Evolutionary conservation across 1,140 invertebrate genomes (phyloP).

Genomic region (Rhysida immarginata): DNA sequence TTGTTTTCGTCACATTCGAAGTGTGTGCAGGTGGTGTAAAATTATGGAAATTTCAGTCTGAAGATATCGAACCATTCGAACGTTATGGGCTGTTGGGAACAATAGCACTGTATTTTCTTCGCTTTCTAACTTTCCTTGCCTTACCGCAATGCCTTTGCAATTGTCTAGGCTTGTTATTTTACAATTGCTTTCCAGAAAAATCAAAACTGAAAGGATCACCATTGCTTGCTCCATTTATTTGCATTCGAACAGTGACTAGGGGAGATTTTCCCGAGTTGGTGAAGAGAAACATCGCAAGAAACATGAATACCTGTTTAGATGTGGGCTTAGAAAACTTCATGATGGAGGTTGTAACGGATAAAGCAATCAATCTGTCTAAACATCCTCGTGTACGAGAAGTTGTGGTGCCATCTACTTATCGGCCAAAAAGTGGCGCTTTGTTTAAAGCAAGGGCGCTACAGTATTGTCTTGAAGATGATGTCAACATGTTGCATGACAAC

Average conservation of each 20-base stretch:
- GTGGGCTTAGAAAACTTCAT: constrained; percentile 90
- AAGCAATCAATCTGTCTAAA: constrained; percentile 45
- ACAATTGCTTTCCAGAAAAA: constrained; percentile 90
- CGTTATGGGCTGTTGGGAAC: constrained; percentile 57
- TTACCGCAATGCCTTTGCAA: constrained; percentile 71
- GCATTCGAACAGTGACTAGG: constrained; percentile 84
- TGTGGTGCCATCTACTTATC: constrained; percentile 70
- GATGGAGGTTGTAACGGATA: constrained; percentile 94
- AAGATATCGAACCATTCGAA: constrained; percentile 57
- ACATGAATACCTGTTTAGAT: constrained; percentile 75
- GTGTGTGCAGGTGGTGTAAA: constrained; percentile 59
- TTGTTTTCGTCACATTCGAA: constrained; percentile 60
- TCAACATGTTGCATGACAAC: constrained; percentile 69
- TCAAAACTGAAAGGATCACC: constrained; percentile 74
- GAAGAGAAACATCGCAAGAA: constrained; percentile 68
- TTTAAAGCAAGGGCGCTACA: constrained; percentile 93
- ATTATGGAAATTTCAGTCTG: constrained; percentile 38
- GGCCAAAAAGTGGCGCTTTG: constrained; percentile 73
- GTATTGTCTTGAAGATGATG: constrained; percentile 82
- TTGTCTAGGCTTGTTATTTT: constrained; percentile 73
- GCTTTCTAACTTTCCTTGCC: constrained; percentile 69
- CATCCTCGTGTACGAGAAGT: constrained; percentile 58
- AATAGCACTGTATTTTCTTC: constrained; percentile 56
- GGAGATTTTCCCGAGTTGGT: constrained; percentile 90
- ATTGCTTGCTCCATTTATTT: constrained; percentile 83